Base-by-base conservation (phyloP, 2,888 invertebrate species). In the Perithous albicinctus region DNA sequence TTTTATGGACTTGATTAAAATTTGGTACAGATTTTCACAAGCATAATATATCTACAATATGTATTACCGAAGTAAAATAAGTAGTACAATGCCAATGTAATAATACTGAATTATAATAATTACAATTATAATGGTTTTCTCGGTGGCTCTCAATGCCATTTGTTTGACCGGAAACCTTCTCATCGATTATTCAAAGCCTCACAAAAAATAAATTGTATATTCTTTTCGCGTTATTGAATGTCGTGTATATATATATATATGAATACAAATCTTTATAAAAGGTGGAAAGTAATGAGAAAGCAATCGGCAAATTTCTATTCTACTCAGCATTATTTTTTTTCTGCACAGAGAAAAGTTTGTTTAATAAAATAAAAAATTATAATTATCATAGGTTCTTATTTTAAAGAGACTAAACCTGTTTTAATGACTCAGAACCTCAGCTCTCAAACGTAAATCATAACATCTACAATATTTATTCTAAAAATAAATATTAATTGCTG, bases 71-170 rank as follows among this genome's bases (percentile, higher is more conserved):
- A n/a, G n/a, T n/a, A n/a, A n/a, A n/a, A n/a, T n/a, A n/a, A n/a
- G n/a, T n/a, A n/a, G n/a, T n/a, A n/a, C n/a, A n/a, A n/a, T n/a
- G n/a, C n/a, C n/a, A n/a, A n/a, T n/a, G n/a, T n/a, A n/a, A n/a
- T n/a, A n/a, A n/a, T n/a, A n/a, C n/a, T n/a, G n/a, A n/a, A n/a
- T n/a, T n/a, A n/a, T n/a, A n/a, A n/a, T n/a, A n/a, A n/a, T n/a
- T n/a, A n/a, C n/a, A n/a, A n/a, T n/a, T n/a, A n/a, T n/a, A n/a
- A n/a, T 0, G 91, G 91, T 8, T 86, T 91, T 61, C 83, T 91
- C 1, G 91, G 91, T 6, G 90, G 90, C 6, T 90, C 91, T 3
- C n/a, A 91, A 91, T 2, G 90, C 90, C 1, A 86, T 91, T 81
- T 69, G 90, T 0, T 91, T 91, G 0, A 91, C 91, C 3, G 91